These are phyloP conservation scores for Brachionus rotundiformis DNA, from an alignment of 1,140 invertebrate species.

Conservation along the genomic window DNA sequence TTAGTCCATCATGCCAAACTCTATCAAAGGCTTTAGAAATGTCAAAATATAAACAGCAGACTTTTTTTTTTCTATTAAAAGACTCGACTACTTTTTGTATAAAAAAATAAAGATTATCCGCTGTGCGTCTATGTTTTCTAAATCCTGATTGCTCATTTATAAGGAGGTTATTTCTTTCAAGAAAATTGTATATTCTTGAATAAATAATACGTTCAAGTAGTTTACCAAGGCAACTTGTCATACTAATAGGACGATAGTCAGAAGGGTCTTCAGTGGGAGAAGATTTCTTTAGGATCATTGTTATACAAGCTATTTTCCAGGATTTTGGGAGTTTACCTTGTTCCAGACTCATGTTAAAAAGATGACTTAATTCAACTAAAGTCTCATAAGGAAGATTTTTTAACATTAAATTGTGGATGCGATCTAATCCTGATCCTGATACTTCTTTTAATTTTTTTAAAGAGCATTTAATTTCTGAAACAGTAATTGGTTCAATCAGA, in stretches of 20 bases:
- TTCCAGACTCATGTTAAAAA: neutral
- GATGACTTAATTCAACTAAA: neutral
- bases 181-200: neutral
- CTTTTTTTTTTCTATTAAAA: no score
- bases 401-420: no score
- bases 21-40: no score
- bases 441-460: no score
- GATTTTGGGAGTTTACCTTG: neutral
- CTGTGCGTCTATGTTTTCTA: neutral
- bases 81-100: no score
- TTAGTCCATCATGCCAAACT: no score
- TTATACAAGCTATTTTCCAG: slow-evolving; percentile 50
- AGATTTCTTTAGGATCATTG: slow-evolving; percentile 52
- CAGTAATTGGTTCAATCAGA: no score
- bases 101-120: neutral
- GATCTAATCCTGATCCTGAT: no score
- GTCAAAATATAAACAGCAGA: no score
- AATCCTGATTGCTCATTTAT: neutral
- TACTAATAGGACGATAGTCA: slow-evolving; percentile 52
- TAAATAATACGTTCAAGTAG: slow-evolving; percentile 52
- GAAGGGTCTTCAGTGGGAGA: neutral
- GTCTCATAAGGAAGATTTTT: neutral
- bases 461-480: no score
- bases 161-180: slow-evolving; percentile 17
- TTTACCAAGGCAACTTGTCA: slow-evolving; percentile 49